These are phyloP conservation scores for Brevimyrus niger DNA, from an alignment of 2,113 vertebrate genomes.

Conservation along the genomic window DNA sequence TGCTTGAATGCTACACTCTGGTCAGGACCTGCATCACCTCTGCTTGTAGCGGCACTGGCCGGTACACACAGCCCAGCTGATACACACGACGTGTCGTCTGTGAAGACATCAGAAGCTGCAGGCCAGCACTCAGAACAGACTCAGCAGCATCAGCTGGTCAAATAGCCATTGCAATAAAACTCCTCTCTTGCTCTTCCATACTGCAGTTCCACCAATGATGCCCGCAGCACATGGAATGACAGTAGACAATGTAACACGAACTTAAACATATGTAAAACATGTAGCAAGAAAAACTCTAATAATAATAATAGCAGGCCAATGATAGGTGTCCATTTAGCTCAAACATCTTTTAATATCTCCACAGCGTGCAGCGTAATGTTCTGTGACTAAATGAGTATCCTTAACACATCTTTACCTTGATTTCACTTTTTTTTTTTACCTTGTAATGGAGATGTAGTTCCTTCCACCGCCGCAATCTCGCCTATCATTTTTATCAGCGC, in stretches of 20 bases:
- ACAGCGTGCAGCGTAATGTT: not conserved
- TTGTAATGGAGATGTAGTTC: not conserved
- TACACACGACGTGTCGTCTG: not conserved
- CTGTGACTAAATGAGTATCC: not conserved
- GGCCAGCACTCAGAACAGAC: not conserved
- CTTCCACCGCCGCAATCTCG: not conserved
- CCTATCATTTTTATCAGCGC: not conserved
- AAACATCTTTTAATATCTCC: not conserved
- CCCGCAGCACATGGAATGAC: not conserved
- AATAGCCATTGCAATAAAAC: not conserved
- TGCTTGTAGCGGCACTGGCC: not conserved
- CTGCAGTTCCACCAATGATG: not conserved
- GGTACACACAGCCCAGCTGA: not conserved
- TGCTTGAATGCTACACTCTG: conserved; percentile 12
- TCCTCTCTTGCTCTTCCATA: not conserved
- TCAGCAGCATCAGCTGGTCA: not conserved
- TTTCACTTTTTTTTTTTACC: not conserved
- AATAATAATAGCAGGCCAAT: not conserved
- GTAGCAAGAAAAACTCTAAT: not conserved
- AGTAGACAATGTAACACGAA: not conserved
- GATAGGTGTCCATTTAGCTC: not conserved
- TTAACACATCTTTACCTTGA: not conserved
- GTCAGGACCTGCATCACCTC: not conserved
- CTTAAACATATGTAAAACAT: not conserved
- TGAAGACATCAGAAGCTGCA: not conserved